phyloP scores from a whole-genome alignment of 64 coral and sea anemone genomes.

The Porites australiensis region DNA sequence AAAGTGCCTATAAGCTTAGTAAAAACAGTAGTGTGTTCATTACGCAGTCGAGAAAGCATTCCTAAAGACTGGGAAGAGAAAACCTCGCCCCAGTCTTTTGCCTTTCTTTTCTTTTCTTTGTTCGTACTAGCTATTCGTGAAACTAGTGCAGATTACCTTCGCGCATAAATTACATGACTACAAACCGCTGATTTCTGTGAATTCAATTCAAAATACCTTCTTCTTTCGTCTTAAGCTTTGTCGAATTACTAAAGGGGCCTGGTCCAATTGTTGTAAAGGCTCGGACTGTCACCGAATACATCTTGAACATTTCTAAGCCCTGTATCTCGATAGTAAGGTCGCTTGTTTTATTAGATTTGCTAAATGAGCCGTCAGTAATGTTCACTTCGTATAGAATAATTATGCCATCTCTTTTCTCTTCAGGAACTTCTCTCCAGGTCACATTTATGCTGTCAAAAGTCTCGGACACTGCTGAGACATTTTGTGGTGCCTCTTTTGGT shows the following conservation, averaged over 20 bases:
- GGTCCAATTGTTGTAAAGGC: constrained; percentile 1
- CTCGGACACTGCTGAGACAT: constrained; percentile 18
- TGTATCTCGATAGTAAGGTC: neutral
- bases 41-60: too few species aligned
- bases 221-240: neutral
- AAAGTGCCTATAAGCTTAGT: too few species aligned
- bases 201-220: neutral
- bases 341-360: neutral
- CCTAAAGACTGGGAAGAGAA: too few species aligned
- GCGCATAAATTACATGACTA: neutral
- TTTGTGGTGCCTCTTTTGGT: constrained; percentile 13
- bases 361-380: neutral
- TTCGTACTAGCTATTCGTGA: too few species aligned
- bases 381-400: constrained; percentile 38
- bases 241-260: neutral
- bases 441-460: constrained; percentile 21
- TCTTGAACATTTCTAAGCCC: neutral
- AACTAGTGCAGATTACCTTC: too few species aligned
- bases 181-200: neutral
- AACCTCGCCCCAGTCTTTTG: too few species aligned
- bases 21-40: too few species aligned
- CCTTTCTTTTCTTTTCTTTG: too few species aligned
- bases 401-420: neutral
- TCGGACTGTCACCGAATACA: neutral
- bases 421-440: constrained; percentile 38